A percentile compares a stretch with the other conserved stretches of the same genome.
Evolutionary conservation across 2,888 invertebrate species (phyloP).

Genomic region (Chrysina gloriosa): DNA sequence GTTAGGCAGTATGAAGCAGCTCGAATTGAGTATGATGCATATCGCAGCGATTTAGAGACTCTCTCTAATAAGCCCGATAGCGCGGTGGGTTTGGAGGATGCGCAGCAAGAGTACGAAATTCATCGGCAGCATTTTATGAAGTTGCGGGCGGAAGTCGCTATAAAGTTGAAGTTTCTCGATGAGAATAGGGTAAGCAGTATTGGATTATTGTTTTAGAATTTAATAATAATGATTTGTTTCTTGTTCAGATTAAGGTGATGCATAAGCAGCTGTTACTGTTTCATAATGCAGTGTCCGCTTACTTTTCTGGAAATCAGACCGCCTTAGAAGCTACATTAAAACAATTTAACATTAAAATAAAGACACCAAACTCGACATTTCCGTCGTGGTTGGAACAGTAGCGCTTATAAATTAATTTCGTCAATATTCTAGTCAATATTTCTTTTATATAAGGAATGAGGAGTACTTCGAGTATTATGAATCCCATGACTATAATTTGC

Average conservation of each 20-base stretch:
- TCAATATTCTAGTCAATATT: slow-evolving; percentile 32
- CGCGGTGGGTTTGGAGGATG: slow-evolving; percentile 77
- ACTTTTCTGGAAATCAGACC: slow-evolving; percentile 95
- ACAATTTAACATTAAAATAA: slow-evolving; percentile 94
- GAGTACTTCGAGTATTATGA: neutral
- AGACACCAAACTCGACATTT: slow-evolving; percentile 80
- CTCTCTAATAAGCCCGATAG: slow-evolving; percentile 75
- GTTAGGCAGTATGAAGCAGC: slow-evolving; percentile 82
- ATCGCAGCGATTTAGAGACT: slow-evolving; percentile 92
- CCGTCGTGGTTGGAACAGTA: slow-evolving; percentile 88
- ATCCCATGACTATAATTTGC: neutral
- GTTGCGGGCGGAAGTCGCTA: slow-evolving; percentile 90
- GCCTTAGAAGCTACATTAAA: slow-evolving; percentile 93
- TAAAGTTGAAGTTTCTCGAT: slow-evolving; percentile 96
- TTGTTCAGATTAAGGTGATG: slow-evolving; percentile 95
- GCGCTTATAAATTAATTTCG: neutral
- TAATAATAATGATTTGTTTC: neutral
- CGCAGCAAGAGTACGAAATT: slow-evolving; percentile 83
- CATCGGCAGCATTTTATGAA: slow-evolving; percentile 94
- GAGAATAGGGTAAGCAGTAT: slow-evolving; percentile 86
- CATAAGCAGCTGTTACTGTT: slow-evolving; percentile 95
- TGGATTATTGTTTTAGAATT: slow-evolving; percentile 10
- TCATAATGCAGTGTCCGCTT: slow-evolving; percentile 96
- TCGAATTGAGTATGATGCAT: slow-evolving; percentile 96
- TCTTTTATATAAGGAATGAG: slow-evolving; percentile 16